Evolutionary conservation across 2,888 invertebrate species (phyloP), one percentile per base, ranked within the genome.

Genomic region (Ectemnius lituratus): DNA sequence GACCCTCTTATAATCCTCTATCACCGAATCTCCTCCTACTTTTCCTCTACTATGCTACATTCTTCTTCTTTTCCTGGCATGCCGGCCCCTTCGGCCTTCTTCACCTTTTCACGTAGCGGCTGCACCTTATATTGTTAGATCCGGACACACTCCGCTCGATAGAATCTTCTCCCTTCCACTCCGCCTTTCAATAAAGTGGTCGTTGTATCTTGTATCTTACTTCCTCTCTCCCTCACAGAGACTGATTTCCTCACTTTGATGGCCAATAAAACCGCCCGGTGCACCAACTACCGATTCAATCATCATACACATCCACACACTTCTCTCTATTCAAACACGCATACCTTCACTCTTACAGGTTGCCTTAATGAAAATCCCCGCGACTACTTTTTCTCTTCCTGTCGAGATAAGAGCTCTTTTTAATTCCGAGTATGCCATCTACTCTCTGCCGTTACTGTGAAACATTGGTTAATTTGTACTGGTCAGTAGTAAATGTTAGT

Each of bases 401-500:
- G 37, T 37, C 37, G 37, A 37, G 37, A 11, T 8, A 37, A 11
- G 37, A 16, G 52, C 2, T 4, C 14, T 52, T 52, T 52, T 52
- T 52, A 52, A 52, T 52, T 52, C 16, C n/a, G 57, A 67, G 62
- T 65, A 67, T 57, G 56, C 23, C 1, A 23, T 23, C 23, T 23
- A 23, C 23, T 23, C 23, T 23, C 2, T 23, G 23, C 20, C 23
- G 57, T 4, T 60, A 16, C 65, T 59, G 67, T 68, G 68, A 75
- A 75, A 71, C 66, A 73, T 74, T 59, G 45, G 23, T 52, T 61
- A 67, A 60, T 75, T 77, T 68, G 66, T 28, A 60, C 52, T 11
- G 23, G 20, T 46, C 63, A 47, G 61, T 69, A 70, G 69, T 75
- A 62, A 60, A 73, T 75, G 73, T 76, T 73, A 66, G 63, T 63